Percentiles rank a stretch among this genome's conserved stretches.
These are phyloP conservation scores for Acrocephalus arundinaceus DNA, from an alignment of 2,113 vertebrate genomes.

Conservation along the genomic window DNA sequence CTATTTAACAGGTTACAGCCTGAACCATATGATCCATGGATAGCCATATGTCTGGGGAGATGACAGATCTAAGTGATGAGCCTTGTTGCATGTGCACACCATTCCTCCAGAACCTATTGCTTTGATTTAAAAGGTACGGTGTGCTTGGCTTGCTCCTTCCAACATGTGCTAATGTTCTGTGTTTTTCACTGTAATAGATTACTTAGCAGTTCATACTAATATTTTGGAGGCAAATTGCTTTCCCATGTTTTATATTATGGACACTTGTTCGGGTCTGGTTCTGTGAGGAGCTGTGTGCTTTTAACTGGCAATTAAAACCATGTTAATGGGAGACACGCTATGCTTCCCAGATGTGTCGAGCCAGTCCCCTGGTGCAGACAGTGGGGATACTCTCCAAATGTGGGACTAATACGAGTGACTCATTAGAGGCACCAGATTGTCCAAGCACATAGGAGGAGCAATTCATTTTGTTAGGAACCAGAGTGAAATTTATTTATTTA, in stretches of 20 bases:
- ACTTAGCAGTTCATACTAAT: conserved; percentile 5
- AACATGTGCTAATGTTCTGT: background rate
- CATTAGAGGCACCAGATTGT: background rate
- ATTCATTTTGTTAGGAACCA: background rate
- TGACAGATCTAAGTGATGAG: conserved; percentile 39
- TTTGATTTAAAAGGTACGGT: conserved; percentile 21
- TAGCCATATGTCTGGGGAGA: conserved; percentile 2
- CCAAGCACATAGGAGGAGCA: background rate
- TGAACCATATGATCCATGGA: background rate
- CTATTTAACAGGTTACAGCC: conserved; percentile 18
- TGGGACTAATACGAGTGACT: background rate
- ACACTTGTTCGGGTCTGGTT: conserved; percentile 20
- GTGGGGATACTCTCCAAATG: background rate
- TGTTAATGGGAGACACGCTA: background rate
- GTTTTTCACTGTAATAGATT: background rate
- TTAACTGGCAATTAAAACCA: conserved; percentile 12
- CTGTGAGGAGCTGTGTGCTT: background rate
- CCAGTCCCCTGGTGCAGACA: background rate
- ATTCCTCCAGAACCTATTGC: background rate
- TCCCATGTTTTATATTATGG: conserved; percentile 36
- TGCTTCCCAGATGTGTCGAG: background rate
- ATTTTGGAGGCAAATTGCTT: conserved; percentile 37
- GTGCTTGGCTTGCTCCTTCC: background rate
- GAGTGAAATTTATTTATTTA: background rate
- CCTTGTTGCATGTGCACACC: background rate